Conservation (phyloP, 2,113 vertebrate species). For the Macquaria australasica region DNA sequence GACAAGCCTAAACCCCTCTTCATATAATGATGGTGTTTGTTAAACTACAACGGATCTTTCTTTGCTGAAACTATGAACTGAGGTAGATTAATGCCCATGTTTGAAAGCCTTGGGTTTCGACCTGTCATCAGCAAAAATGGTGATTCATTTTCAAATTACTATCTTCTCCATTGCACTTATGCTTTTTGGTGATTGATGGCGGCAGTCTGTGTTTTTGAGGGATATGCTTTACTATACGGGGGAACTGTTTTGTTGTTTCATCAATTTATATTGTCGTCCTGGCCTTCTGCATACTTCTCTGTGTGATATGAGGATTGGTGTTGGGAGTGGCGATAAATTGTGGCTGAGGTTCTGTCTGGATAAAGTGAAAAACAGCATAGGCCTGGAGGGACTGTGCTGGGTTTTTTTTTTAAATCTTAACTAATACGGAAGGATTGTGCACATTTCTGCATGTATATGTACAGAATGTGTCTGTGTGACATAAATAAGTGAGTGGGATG, state of each 20-base stretch:
- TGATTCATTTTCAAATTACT: slow-evolving; percentile 70
- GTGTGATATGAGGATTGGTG: slow-evolving; percentile 58
- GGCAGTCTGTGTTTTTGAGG: slow-evolving; percentile 56
- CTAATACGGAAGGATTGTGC: slow-evolving; percentile 30
- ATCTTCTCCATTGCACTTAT: slow-evolving; percentile 52
- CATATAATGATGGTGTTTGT: slow-evolving; percentile 9
- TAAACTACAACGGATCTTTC: slow-evolving; percentile 14
- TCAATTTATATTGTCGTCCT: slow-evolving; percentile 60
- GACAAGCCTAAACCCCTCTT: not conserved
- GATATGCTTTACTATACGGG: slow-evolving; percentile 36
- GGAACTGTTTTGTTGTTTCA: slow-evolving; percentile 58
- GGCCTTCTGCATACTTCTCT: slow-evolving; percentile 49
- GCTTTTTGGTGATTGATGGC: slow-evolving; percentile 51
- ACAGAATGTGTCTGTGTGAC: slow-evolving; percentile 20
- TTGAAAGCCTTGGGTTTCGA: slow-evolving; percentile 45
- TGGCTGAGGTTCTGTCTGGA: slow-evolving; percentile 47
- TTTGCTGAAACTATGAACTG: slow-evolving; percentile 19
- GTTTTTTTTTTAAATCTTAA: slow-evolving; percentile 47
- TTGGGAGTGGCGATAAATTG: slow-evolving; percentile 63
- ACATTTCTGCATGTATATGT: slow-evolving; percentile 24
- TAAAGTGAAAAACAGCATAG: slow-evolving; percentile 46
- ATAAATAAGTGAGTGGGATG: slow-evolving; percentile 54
- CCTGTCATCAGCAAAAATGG: slow-evolving; percentile 55
- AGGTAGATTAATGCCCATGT: slow-evolving; percentile 26
- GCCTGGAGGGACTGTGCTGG: not conserved